Evolutionary conservation across 2,113 vertebrate genomes (phyloP).

Genomic region (Halichoerus grypus): DNA sequence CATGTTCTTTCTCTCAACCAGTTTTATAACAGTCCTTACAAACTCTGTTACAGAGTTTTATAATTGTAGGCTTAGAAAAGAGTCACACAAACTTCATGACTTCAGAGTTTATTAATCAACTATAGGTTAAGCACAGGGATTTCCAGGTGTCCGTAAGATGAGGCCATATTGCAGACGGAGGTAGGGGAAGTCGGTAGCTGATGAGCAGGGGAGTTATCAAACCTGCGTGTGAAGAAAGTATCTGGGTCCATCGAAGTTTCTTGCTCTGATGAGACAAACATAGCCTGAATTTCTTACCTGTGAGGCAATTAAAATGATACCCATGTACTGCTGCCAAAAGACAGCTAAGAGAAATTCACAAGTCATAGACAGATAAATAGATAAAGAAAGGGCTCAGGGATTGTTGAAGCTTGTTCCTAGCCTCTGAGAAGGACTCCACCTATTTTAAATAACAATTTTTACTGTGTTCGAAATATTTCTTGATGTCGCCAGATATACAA

Average conservation of each 20-base stretch:
- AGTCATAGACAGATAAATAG: neutral
- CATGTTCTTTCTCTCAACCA: neutral
- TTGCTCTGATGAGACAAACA: accelerated
- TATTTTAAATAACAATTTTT: neutral
- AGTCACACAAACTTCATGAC: neutral
- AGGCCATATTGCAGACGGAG: neutral
- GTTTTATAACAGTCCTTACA: neutral
- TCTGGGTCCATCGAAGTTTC: too few species aligned
- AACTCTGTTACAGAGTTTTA: neutral
- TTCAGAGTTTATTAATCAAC: neutral
- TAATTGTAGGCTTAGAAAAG: neutral
- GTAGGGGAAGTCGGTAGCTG: accelerated
- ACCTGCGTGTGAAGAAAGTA: too few species aligned
- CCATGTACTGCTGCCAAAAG: neutral
- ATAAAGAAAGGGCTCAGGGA: neutral
- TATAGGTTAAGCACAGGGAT: neutral
- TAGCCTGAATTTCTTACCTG: too few species aligned
- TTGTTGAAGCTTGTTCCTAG: neutral
- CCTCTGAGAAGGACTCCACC: neutral
- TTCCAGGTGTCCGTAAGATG: neutral
- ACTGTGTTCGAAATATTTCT: neutral
- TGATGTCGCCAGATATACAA: neutral
- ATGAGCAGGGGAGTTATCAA: neutral
- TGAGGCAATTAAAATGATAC: neutral
- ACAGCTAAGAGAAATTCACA: neutral